phyloP scores from a whole-genome alignment of 2,888 invertebrate genomes.

The Melitaea athalia region DNA sequence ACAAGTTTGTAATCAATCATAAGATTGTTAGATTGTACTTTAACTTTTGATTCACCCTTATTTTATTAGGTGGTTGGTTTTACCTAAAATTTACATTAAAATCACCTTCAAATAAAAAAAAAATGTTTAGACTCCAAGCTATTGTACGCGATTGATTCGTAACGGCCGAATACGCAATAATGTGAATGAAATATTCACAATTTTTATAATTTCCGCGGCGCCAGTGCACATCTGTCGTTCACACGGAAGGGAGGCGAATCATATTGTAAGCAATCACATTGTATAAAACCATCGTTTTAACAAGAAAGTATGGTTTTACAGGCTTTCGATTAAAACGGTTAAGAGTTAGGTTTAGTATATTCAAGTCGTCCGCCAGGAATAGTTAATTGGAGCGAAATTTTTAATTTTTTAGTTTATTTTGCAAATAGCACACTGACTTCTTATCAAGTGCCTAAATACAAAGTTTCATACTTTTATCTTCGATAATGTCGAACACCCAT shows the following conservation, averaged over 20 bases:
- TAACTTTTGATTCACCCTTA: constrained; percentile 69
- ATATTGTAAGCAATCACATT: constrained; percentile 48
- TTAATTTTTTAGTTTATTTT: no score
- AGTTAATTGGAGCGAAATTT: no score
- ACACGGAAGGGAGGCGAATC: constrained; percentile 67
- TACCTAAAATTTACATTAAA: constrained; percentile 78
- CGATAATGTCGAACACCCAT: no score
- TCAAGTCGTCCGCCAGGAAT: no score
- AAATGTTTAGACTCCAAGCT: constrained; percentile 73
- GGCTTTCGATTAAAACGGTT: constrained; percentile 4
- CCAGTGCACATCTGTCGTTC: constrained; percentile 76
- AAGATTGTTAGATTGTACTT: constrained; percentile 70
- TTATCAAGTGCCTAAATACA: no score
- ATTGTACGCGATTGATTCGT: constrained; percentile 80
- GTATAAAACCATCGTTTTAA: constrained; percentile 45
- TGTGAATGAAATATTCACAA: constrained; percentile 80
- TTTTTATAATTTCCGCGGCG: constrained; percentile 73
- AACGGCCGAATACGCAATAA: constrained; percentile 79
- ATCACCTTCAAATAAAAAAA: constrained; percentile 73
- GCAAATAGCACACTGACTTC: no score
- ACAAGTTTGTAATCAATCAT: constrained; percentile 81
- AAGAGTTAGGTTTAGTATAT: not conserved
- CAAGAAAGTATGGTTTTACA: constrained; percentile 31
- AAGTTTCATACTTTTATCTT: no score
- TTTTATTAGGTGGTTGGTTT: constrained; percentile 72